These are phyloP conservation scores for Cheilosia soror DNA, from an alignment of 2,888 invertebrate species.

Conservation along the genomic window DNA sequence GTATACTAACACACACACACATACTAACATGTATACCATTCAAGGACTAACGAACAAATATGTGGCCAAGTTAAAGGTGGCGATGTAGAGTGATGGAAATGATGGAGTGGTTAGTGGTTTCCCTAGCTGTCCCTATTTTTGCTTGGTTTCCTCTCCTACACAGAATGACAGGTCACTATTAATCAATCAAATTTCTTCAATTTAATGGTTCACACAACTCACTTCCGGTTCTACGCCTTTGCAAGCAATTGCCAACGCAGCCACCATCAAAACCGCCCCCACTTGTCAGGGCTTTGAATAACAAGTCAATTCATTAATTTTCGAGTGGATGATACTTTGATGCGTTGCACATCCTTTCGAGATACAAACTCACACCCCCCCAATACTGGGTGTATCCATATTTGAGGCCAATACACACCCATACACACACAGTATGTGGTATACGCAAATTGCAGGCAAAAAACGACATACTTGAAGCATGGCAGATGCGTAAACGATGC, in stretches of 20 bases:
- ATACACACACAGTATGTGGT: slow-evolving; percentile 5
- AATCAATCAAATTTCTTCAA: slow-evolving; percentile 73
- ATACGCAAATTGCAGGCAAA: slow-evolving; percentile 55
- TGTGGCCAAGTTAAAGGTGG: slow-evolving; percentile 47
- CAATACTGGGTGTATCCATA: background rate
- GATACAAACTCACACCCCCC: slow-evolving; percentile 14
- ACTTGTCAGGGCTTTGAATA: slow-evolving; percentile 67
- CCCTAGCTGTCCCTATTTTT: slow-evolving; percentile 5
- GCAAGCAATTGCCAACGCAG: slow-evolving; percentile 7
- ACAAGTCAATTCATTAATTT: slow-evolving; percentile 75
- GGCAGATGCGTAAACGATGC: slow-evolving; percentile 41
- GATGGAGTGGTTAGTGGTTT: slow-evolving; percentile 60
- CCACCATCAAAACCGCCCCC: slow-evolving; percentile 5
- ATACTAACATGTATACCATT: background rate
- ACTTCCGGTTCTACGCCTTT: slow-evolving; percentile 40
- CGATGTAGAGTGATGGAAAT: slow-evolving; percentile 49
- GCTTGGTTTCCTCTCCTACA: slow-evolving; percentile 5
- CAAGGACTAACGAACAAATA: slow-evolving; percentile 36
- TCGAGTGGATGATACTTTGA: slow-evolving; percentile 72
- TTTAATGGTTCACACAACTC: slow-evolving; percentile 70
- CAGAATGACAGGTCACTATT: slow-evolving; percentile 68
- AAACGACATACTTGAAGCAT: slow-evolving; percentile 24
- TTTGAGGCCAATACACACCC: slow-evolving; percentile 4
- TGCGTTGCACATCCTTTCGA: slow-evolving; percentile 66
- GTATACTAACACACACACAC: background rate